A percentile compares a stretch with the other conserved stretches of the same genome.
These are phyloP conservation scores for Tamandua tetradactyla DNA, from an alignment of 2,797 vertebrate genomes.

Conservation along the genomic window DNA sequence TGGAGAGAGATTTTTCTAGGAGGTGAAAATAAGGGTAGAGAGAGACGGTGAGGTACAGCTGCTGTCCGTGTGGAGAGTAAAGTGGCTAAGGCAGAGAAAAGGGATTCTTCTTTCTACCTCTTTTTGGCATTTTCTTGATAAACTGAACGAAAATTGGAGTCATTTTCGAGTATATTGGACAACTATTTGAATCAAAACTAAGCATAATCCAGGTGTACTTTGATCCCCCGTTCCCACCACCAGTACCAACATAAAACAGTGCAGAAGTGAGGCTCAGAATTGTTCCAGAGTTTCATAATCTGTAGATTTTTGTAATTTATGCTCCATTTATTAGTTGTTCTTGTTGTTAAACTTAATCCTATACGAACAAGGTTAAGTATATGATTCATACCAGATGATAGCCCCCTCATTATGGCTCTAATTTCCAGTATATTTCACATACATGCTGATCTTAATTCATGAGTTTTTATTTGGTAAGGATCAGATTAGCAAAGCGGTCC, in stretches of 20 bases:
- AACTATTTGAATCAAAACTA: background rate
- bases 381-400: background rate
- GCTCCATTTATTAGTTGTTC: background rate
- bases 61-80: background rate
- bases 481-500: slow-evolving; percentile 22
- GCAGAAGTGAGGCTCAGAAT: background rate
- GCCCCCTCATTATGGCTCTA: background rate
- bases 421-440: background rate
- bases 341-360: background rate
- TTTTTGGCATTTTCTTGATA: slow-evolving; percentile 19
- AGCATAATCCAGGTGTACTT: background rate
- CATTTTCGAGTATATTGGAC: background rate
- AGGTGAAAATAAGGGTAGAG: background rate
- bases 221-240: background rate
- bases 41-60: background rate
- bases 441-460: background rate
- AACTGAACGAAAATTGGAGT: slow-evolving; percentile 5
- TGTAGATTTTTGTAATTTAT: slow-evolving; percentile 8
- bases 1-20: background rate
- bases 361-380: background rate
- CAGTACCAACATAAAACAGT: background rate
- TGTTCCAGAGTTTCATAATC: background rate
- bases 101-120: background rate
- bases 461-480: slow-evolving; percentile 15
- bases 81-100: background rate